Evolutionary conservation across 30 jellyfish, hydroid and myxozoan genomes (phyloP).

Genomic region (Morbakka virulenta): DNA sequence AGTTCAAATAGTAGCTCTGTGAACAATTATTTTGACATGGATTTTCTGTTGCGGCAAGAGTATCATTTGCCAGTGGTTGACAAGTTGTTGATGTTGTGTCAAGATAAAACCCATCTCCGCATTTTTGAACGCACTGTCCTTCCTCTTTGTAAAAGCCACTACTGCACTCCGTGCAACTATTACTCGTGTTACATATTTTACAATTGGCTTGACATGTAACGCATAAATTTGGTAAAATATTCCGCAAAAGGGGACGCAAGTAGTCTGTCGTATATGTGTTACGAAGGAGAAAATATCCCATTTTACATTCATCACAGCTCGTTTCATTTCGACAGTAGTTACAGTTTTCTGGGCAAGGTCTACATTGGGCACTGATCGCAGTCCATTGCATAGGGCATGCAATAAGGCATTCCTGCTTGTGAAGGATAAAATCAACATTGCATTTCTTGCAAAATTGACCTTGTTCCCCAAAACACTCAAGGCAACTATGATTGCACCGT

Average conservation of each 20-base stretch:
- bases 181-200: slow-evolving; percentile 23
- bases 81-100: background rate
- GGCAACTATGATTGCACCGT: slow-evolving; percentile 6
- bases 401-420: background rate
- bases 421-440: background rate
- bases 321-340: background rate
- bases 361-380: background rate
- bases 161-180: slow-evolving; percentile 11
- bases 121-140: slow-evolving; percentile 13
- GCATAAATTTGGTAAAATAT: background rate
- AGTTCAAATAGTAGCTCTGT: slow-evolving; percentile 12
- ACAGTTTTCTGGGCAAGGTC: background rate
- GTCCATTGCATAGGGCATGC: background rate
- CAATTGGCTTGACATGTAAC: slow-evolving; percentile 21
- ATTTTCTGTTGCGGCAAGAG: background rate
- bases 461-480: background rate
- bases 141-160: slow-evolving; percentile 5
- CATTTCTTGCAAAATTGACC: slow-evolving; percentile 8
- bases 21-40: slow-evolving; percentile 8
- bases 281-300: background rate
- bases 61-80: background rate
- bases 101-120: slow-evolving; percentile 17
- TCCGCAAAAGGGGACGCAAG: background rate
- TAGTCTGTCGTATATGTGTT: background rate
- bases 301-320: background rate